Conservation (phyloP, 1,140 invertebrate species). For the Trachelipus rathkii region DNA sequence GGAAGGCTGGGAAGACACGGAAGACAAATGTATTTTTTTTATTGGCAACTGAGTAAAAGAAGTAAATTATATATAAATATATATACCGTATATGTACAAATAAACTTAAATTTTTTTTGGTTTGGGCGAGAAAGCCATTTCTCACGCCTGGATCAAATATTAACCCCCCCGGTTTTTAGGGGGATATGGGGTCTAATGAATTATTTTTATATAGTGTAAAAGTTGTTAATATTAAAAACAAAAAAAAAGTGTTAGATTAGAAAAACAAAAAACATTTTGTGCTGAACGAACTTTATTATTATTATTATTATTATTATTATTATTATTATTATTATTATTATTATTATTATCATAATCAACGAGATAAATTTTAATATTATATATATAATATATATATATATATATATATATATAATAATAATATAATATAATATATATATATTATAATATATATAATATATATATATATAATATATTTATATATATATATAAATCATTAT, state of each 20-base stretch:
- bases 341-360: neutral
- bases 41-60: neutral
- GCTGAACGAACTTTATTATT: neutral
- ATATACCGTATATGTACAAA: neutral
- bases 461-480: neutral
- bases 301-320: too few relatives aligned
- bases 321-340: too few relatives aligned
- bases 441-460: constrained; percentile 13
- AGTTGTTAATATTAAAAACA: neutral
- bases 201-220: constrained; percentile 12
- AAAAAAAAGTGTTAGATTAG: neutral
- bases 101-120: neutral
- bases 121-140: neutral
- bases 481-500: neutral
- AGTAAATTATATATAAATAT: neutral
- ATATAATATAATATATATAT: neutral
- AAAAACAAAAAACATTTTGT: neutral
- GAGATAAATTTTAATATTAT: neutral
- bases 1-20: neutral
- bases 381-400: constrained; percentile 10
- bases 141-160: neutral
- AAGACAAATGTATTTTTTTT: neutral
- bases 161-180: too few relatives aligned
- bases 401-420: neutral
- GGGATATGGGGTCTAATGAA: neutral